A percentile compares a stretch with the other conserved stretches of the same genome.
These are phyloP conservation scores for Muscina levida DNA, from an alignment of 2,888 invertebrate genomes.

Conservation along the genomic window DNA sequence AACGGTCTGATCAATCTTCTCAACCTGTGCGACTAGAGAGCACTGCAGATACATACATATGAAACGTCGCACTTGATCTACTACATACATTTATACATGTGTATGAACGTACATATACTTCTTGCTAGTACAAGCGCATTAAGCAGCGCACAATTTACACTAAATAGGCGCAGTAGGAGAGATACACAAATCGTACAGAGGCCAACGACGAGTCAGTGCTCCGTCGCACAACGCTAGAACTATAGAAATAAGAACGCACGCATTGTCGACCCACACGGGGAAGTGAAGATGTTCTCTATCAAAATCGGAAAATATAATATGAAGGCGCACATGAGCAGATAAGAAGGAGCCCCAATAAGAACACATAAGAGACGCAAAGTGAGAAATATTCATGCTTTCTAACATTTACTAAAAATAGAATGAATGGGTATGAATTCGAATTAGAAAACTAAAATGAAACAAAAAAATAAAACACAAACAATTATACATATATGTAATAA, in stretches of 20 bases:
- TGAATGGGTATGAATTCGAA: constrained; percentile 20
- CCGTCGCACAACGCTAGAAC: constrained; percentile 45
- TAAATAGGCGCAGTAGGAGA: constrained; percentile 63
- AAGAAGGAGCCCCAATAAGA: constrained; percentile 27
- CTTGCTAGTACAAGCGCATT: background rate
- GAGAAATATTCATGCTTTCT: constrained; percentile 1
- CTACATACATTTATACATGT: background rate
- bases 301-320: background rate
- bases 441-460: constrained; percentile 16
- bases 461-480: background rate
- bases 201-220: constrained; percentile 32
- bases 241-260: constrained; percentile 15
- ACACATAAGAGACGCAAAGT: background rate
- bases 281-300: background rate
- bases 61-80: too few species aligned
- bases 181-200: constrained; percentile 36
- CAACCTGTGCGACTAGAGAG: too few species aligned
- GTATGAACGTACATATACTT: background rate
- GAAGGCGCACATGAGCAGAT: constrained; percentile 63
- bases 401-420: constrained; percentile 21
- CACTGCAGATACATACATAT: too few species aligned
- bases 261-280: background rate
- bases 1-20: too few species aligned
- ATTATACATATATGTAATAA: background rate
- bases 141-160: too few species aligned